Base-by-base conservation (phyloP, 2,888 invertebrate species). In the Mythimna vitellina region DNA sequence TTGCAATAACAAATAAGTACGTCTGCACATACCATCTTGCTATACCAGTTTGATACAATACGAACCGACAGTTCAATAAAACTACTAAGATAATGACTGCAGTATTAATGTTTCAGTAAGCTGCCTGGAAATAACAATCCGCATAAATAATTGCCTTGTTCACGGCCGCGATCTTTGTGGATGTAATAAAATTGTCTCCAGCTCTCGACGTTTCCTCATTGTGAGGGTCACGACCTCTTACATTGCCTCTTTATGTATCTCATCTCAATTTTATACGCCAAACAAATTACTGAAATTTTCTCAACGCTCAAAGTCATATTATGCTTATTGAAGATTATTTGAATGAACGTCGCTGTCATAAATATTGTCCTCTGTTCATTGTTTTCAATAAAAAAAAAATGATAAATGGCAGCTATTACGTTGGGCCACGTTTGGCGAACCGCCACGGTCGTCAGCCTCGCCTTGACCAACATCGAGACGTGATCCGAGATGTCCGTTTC, bases 381-480 rank as follows among this genome's bases (percentile, higher is more conserved):
- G 90, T 91, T 90, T 92, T 85, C 86, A 90, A 91, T 92, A 93
- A 92, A 93, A 77, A 42, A 92, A 92, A 92, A 88, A 91, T 90
- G 91, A 93, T 89, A 93, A 93, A 93, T 91, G 88, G 87, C 86
- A 86, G 89, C 88, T 89, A 93, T 93, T 93, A 92, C 86, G 71
- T 82, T 77, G 76, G 70, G 86, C 89, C 89, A 89, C 88, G 91
- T 88, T 92, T 95, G 94, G 94, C 95, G 90, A 92, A 91, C 89
- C 91, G 92, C 94, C 95, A 95, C 92, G 94, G 93, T 92, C 94
- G 91, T 87, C 90, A 90, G 92, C 92, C 92, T 94, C 89, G 92
- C 95, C 95, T 95, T 95, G 95, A 95, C 95, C 95, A 95, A 94
- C 89, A 92, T 95, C 89, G 89, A 89, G 89, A 86, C 90, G 87